phyloP scores from a whole-genome alignment of 1,140 invertebrate species.

The Aphis gossypii region DNA sequence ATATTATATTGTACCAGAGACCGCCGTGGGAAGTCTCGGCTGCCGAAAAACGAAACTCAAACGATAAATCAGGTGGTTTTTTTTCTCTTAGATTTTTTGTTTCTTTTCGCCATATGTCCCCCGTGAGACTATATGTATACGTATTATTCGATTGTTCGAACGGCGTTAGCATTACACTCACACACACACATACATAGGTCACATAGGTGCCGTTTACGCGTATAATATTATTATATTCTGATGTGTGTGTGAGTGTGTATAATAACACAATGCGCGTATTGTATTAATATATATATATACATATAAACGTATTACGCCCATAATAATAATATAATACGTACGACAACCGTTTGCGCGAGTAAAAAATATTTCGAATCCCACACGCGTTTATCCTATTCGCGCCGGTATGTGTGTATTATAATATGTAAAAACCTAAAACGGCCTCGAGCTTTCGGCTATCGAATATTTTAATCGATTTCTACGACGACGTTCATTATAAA shows the following conservation, averaged over 20 bases:
- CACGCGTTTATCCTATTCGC: constrained; percentile 12
- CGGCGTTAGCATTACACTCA: background rate
- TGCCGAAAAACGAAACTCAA: background rate
- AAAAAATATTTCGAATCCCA: constrained; percentile 1
- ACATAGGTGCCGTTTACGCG: background rate
- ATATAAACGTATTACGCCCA: background rate
- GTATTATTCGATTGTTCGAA: background rate
- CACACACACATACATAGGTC: too few relatives aligned
- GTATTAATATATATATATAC: constrained; percentile 5
- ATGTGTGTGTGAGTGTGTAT: background rate
- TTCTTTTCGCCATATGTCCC: constrained; percentile 19
- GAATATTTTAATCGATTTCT: constrained; percentile 18
- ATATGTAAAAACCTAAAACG: background rate
- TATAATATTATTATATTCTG: background rate
- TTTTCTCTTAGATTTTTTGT: background rate
- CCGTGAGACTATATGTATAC: background rate
- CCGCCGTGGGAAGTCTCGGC: background rate
- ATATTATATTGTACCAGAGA: background rate
- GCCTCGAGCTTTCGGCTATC: constrained; percentile 4
- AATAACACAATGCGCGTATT: constrained; percentile 16
- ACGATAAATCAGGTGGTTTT: constrained; percentile 19
- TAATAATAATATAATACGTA: constrained; percentile 18
- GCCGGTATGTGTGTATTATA: background rate
- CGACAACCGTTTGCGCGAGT: background rate
- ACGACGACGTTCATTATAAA: background rate